A percentile compares a stretch with the other conserved stretches of the same genome.
Conservation (phyloP, 2,888 invertebrate species). For the Drosophila prostipennis region DNA sequence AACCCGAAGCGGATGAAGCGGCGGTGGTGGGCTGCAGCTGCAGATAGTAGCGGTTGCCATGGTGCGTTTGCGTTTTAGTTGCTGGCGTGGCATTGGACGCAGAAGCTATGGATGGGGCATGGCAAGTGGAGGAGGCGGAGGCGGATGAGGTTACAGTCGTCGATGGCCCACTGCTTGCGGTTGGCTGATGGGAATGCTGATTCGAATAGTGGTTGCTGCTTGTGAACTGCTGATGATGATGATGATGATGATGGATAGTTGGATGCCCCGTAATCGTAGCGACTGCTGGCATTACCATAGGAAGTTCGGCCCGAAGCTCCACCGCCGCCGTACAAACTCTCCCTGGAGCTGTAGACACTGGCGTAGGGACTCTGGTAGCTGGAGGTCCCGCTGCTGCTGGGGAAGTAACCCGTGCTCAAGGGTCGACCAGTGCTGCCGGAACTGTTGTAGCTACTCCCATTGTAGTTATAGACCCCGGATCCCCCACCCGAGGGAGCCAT, state of each 20-base stretch:
- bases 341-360: slow-evolving; percentile 82
- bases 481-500: slow-evolving; percentile 82
- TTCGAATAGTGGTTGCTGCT: slow-evolving; percentile 37
- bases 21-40: slow-evolving; percentile 33
- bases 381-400: slow-evolving; percentile 68
- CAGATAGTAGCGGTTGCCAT: slow-evolving; percentile 41
- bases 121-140: slow-evolving; percentile 46
- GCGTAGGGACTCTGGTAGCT: slow-evolving; percentile 83
- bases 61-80: slow-evolving; percentile 39
- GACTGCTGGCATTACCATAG: slow-evolving; percentile 68
- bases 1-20: neutral
- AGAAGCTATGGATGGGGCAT: slow-evolving; percentile 28
- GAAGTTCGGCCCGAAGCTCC: slow-evolving; percentile 54
- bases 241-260: slow-evolving; percentile 63
- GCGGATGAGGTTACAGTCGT: slow-evolving; percentile 45
- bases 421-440: slow-evolving; percentile 74
- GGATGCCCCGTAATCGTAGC: slow-evolving; percentile 54
- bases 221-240: slow-evolving; percentile 28
- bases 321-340: slow-evolving; percentile 81
- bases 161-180: slow-evolving; percentile 41
- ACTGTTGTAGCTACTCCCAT: slow-evolving; percentile 65
- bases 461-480: slow-evolving; percentile 54
- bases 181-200: slow-evolving; percentile 44
- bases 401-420: slow-evolving; percentile 82
- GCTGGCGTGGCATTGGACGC: slow-evolving; percentile 46